Percentiles rank a stretch among this genome's conserved stretches.
Evolutionary conservation across 2,888 invertebrate species (phyloP).

Genomic region (Hydrotaea cyrtoneurina): DNA sequence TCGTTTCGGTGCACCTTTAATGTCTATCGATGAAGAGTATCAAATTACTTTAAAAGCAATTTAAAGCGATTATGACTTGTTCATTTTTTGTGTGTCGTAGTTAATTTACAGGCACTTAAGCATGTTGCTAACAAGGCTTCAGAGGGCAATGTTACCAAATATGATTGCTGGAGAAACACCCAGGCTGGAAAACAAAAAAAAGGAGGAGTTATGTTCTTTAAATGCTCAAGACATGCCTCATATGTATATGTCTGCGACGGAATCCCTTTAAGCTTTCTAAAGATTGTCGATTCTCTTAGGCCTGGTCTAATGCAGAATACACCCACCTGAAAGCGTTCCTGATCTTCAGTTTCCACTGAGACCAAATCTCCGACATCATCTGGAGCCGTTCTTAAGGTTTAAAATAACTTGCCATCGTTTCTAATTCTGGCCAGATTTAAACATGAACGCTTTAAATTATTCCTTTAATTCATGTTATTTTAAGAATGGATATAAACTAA

Average conservation of each 20-base stretch:
- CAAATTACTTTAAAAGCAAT: conserved; percentile 55
- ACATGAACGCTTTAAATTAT: neutral
- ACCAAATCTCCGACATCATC: neutral
- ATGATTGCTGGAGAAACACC: conserved; percentile 11
- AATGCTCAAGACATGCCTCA: no score
- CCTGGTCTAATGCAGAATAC: neutral
- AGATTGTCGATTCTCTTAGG: neutral
- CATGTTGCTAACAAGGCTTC: conserved; percentile 25
- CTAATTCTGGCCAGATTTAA: neutral
- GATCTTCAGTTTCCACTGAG: neutral
- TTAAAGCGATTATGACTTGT: conserved; percentile 49
- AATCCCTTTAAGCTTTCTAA: neutral
- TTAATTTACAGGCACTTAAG: neutral
- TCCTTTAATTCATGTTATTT: conserved; percentile 9
- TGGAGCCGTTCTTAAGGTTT: neutral
- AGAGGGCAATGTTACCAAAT: neutral
- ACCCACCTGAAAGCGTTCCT: neutral
- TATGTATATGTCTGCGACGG: neutral
- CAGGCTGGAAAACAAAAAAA: neutral
- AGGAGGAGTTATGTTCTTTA: no score
- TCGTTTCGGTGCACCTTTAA: conserved; percentile 40
- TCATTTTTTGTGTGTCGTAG: conserved; percentile 26
- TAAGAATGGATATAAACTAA: conserved; percentile 18
- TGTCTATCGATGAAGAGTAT: conserved; percentile 27
- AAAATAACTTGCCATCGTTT: neutral